A percentile compares a stretch with the other conserved stretches of the same genome.
phyloP scores from a whole-genome alignment of 2,113 vertebrate species.

The Phasianus colchicus region DNA sequence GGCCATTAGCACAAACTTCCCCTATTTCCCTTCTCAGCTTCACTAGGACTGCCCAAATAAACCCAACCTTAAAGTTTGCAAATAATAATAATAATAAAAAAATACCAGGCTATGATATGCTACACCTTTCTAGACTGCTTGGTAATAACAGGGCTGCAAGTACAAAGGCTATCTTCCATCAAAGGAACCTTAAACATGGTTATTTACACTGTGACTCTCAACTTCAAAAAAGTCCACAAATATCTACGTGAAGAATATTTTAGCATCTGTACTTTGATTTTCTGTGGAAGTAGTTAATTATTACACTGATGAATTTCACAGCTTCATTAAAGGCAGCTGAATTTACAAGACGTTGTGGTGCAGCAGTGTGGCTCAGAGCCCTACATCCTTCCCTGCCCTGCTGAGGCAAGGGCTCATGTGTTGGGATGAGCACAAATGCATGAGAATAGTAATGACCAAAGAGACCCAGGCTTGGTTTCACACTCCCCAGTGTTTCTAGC shows the following conservation, averaged over 20 bases:
- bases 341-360: neutral
- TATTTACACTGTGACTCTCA: constrained; percentile 55
- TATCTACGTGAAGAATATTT: neutral
- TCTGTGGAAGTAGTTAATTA: constrained; percentile 52
- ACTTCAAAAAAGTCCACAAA: neutral
- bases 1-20: neutral
- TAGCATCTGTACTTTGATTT: constrained; percentile 23
- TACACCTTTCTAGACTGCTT: neutral
- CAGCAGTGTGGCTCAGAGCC: neutral
- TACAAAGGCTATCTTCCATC: neutral
- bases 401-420: no score
- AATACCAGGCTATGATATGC: neutral
- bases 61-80: neutral
- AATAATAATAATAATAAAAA: neutral
- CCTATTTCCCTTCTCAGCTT: neutral
- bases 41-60: neutral
- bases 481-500: neutral
- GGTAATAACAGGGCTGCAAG: neutral
- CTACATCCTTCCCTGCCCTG: neutral
- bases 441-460: neutral
- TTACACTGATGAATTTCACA: constrained; percentile 31
- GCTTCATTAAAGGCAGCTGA: neutral
- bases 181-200: neutral
- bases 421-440: accelerated
- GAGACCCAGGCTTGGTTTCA: neutral